phyloP scores from a whole-genome alignment of 2,888 invertebrate species.

The Muschampia plurimacula region DNA sequence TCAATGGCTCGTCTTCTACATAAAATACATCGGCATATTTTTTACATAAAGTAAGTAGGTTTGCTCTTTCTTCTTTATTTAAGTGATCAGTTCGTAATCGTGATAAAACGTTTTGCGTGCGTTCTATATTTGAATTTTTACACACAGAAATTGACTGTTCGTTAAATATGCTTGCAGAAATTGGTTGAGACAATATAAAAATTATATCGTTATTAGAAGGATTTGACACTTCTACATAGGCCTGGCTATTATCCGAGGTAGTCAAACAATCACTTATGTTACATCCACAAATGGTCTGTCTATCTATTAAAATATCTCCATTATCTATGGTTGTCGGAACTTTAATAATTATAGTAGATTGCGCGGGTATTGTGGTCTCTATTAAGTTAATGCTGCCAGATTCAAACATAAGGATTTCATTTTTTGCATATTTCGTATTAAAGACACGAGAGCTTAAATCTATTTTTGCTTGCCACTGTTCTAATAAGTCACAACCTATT shows the following conservation, averaged over 20 bases:
- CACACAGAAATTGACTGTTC: neutral
- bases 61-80: conserved; percentile 15
- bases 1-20: conserved; percentile 35
- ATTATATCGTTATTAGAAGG: conserved; percentile 11
- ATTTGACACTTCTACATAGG: conserved; percentile 14
- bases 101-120: conserved; percentile 5
- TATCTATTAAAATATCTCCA: neutral
- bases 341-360: neutral
- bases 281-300: conserved; percentile 2
- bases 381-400: conserved; percentile 11
- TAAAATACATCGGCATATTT: conserved; percentile 39
- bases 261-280: conserved; percentile 10
- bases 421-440: neutral
- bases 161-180: conserved; percentile 8
- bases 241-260: conserved; percentile 3
- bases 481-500: conserved; percentile 15
- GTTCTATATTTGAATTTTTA: neutral
- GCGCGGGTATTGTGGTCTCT: conserved; percentile 4
- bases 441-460: conserved; percentile 6
- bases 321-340: conserved; percentile 8
- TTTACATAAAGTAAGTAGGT: neutral
- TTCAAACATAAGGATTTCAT: conserved; percentile 11
- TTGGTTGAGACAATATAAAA: neutral
- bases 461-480: conserved; percentile 20
- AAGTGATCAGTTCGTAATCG: conserved; percentile 1